Percentiles rank a stretch among this genome's conserved stretches.
Conservation (phyloP, 2,797 vertebrate genomes). For the Urocyon cinereoargenteus region DNA sequence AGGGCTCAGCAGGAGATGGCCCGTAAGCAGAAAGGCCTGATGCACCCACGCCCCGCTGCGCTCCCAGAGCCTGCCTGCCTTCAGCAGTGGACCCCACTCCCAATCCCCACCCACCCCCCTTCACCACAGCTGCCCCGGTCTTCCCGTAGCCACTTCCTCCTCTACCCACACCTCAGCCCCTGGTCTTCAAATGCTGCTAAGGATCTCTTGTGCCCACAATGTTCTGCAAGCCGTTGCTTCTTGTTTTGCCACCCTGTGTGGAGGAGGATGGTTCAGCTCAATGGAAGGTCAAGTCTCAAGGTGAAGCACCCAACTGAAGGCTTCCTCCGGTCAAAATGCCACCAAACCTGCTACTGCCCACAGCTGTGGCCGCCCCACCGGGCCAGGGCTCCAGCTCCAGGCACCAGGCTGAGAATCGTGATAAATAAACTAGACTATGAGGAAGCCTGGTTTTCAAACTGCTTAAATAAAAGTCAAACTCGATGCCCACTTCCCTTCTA, state of each 20-base stretch:
- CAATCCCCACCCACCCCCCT: fast-evolving
- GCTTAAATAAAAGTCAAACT: not conserved
- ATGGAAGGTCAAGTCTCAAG: not conserved
- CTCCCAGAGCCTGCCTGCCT: not conserved
- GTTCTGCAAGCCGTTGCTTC: not conserved
- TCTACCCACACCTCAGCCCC: not conserved
- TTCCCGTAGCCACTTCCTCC: not conserved
- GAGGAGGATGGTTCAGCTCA: not conserved
- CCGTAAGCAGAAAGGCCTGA: not conserved
- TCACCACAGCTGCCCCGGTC: not conserved
- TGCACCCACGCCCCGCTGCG: too few relatives aligned
- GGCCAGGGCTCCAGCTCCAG: not conserved
- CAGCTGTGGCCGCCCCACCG: not conserved
- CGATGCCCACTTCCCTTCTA: not conserved
- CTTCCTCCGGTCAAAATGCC: not conserved
- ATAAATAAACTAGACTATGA: not conserved
- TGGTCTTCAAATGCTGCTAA: not conserved
- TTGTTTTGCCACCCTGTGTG: not conserved
- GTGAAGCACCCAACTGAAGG: not conserved
- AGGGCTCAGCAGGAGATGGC: not conserved
- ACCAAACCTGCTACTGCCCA: not conserved
- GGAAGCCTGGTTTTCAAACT: not conserved
- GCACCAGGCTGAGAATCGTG: fast-evolving
- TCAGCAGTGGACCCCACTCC: not conserved
- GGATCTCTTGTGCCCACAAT: not conserved